Percentiles rank a stretch among this genome's conserved stretches.
These are phyloP conservation scores for Nomada lathburiana DNA, from an alignment of 2,888 invertebrate genomes.

Conservation along the genomic window DNA sequence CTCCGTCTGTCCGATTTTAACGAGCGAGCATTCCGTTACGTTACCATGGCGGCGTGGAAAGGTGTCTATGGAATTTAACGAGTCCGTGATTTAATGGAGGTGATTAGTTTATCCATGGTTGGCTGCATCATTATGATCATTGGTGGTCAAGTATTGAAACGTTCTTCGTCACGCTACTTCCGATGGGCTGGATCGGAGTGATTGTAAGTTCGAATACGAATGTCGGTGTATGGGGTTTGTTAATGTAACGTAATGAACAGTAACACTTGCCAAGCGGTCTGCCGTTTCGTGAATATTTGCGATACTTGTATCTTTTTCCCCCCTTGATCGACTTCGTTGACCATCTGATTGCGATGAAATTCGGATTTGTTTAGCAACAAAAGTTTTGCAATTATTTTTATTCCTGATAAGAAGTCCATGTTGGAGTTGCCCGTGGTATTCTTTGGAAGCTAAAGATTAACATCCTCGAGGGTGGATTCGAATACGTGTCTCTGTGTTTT, in stretches of 20 bases:
- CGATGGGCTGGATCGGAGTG: background rate
- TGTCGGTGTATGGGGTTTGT: background rate
- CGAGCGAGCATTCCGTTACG: constrained; percentile 4
- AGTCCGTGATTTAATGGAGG: background rate
- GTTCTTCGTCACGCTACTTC: background rate
- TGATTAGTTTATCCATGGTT: background rate
- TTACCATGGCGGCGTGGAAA: background rate
- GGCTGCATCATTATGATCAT: background rate
- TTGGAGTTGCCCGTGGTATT: no score
- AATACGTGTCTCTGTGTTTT: no score
- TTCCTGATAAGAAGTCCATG: no score
- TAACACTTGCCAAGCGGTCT: no score
- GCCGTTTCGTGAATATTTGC: no score
- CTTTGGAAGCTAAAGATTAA: no score
- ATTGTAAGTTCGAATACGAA: background rate
- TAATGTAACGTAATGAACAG: background rate
- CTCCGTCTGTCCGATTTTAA: constrained; percentile 13
- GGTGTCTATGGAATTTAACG: background rate
- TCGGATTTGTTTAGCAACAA: no score
- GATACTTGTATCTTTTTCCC: no score
- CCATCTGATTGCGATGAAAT: no score
- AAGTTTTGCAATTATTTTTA: no score
- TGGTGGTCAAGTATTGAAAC: background rate
- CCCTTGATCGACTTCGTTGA: no score
- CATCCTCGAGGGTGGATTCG: no score